These are phyloP conservation scores for Drosophila quadrilineata DNA, from an alignment of 1,140 invertebrate species.

Conservation along the genomic window DNA sequence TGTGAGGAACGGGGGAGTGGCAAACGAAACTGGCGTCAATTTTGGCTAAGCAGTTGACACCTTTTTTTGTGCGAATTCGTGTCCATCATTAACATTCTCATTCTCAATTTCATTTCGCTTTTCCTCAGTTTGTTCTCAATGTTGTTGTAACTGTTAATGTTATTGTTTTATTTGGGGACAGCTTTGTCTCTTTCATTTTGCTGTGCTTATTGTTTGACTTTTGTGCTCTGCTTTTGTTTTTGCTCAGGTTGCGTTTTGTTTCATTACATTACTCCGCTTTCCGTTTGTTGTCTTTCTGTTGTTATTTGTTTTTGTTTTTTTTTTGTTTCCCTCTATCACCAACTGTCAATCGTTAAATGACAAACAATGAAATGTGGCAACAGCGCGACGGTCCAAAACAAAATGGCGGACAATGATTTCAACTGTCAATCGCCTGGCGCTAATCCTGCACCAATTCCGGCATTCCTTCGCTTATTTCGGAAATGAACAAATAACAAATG, in stretches of 20 bases:
- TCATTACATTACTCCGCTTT: slow-evolving; percentile 19
- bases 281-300: neutral
- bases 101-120: slow-evolving; percentile 34
- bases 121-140: neutral
- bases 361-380: slow-evolving; percentile 73
- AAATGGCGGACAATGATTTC: slow-evolving; percentile 66
- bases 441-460: slow-evolving; percentile 56
- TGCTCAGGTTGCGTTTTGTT: slow-evolving; percentile 24
- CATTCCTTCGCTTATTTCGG: slow-evolving; percentile 54
- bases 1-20: neutral
- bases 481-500: slow-evolving; percentile 76
- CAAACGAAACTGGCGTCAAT: slow-evolving; percentile 22
- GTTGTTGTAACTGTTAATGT: slow-evolving; percentile 22
- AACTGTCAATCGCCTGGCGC: slow-evolving; percentile 43
- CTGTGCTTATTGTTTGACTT: slow-evolving; percentile 23
- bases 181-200: no score
- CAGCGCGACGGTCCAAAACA: slow-evolving; percentile 27
- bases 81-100: slow-evolving; percentile 74
- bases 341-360: slow-evolving; percentile 77
- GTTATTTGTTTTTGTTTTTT: neutral
- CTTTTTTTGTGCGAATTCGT: slow-evolving; percentile 43
- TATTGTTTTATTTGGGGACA: slow-evolving; percentile 40
- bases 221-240: slow-evolving; percentile 25
- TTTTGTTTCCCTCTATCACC: slow-evolving; percentile 44
- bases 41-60: slow-evolving; percentile 59